phyloP scores from a whole-genome alignment of 2,113 vertebrate genomes.

The Eulacestoma nigropectus region DNA sequence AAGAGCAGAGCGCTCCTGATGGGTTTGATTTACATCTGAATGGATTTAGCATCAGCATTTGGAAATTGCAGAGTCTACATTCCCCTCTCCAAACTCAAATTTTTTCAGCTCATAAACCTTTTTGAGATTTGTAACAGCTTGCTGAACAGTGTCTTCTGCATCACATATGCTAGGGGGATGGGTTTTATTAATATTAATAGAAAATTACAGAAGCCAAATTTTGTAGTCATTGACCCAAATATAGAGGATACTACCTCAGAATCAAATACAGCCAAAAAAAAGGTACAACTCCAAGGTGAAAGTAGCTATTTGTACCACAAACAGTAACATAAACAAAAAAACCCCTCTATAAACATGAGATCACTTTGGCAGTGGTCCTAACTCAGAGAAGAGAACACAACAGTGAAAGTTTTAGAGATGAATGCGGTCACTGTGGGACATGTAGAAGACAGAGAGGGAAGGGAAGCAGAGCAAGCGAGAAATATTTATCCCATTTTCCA shows the following conservation, averaged over 20 bases:
- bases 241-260: background rate
- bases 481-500: background rate
- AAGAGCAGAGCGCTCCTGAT: background rate
- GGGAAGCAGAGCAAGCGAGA: background rate
- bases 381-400: background rate
- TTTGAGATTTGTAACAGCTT: conserved; percentile 21
- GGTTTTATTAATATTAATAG: conserved; percentile 8
- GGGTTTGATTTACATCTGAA: conserved; percentile 30
- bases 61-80: background rate
- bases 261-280: background rate
- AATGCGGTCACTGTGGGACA: background rate
- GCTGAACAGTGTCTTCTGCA: conserved; percentile 50
- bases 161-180: background rate
- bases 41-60: conserved; percentile 31
- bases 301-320: background rate
- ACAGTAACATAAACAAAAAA: background rate
- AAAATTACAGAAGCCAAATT: background rate
- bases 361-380: background rate
- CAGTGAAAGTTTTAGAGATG: background rate
- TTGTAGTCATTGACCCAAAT: background rate
- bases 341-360: background rate
- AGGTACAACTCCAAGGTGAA: background rate
- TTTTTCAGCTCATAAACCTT: conserved; percentile 62
- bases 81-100: conserved; percentile 16
- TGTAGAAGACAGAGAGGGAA: background rate